Base-by-base conservation (phyloP, 37 sponge, comb jelly and placozoan species). In the Chondrilla cf. caribensis region DNA sequence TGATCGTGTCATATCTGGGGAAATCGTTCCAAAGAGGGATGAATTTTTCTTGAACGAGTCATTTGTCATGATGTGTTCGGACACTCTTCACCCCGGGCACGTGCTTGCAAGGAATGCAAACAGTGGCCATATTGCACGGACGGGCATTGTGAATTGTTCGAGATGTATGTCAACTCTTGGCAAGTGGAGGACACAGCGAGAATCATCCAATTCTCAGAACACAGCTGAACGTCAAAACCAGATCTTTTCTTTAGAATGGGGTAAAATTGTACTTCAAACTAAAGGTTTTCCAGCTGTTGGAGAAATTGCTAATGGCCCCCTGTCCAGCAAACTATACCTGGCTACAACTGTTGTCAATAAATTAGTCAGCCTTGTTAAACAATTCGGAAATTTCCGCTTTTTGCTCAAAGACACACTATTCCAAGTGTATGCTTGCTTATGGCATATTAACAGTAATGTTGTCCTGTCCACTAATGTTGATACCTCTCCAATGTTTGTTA, bases 181-280 rank as follows among this genome's bases (percentile, higher is more conserved):
- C 2, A 37, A 41, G 6, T 41, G 44, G 15, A 38, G 43, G 40
- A 22, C 15, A 7, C 18, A 62, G 29, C 6, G 29, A 19, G 5
- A 4, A 19, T 29, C 22, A 15, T 62, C 64, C 5, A 19, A 6
- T 19, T 6, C 22, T 19, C 18, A 19, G 6, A 62, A 6, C 64
- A 29, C 5, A 15, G 6, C 64, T 62, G 29, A 29, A 62, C 8
- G 29, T 62, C 18, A 19, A 19, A 15, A 9, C 22, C 6, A n/a
- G 21, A 73, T 22, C 11, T 35, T 68, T 29, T 39, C 76, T 3
- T 73, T 73, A 19, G 41, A 73, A 37, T 73, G 76, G 76, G 76
- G 18, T 1, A 73, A 40, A 9, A 39, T 73, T 42, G 36, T 37
- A 0, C 36, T 73, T 19, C 44, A 73, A 2, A 73, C 76, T 19